phyloP scores from a whole-genome alignment of 1,140 invertebrate genomes.

The Drosophila gunungcola region DNA sequence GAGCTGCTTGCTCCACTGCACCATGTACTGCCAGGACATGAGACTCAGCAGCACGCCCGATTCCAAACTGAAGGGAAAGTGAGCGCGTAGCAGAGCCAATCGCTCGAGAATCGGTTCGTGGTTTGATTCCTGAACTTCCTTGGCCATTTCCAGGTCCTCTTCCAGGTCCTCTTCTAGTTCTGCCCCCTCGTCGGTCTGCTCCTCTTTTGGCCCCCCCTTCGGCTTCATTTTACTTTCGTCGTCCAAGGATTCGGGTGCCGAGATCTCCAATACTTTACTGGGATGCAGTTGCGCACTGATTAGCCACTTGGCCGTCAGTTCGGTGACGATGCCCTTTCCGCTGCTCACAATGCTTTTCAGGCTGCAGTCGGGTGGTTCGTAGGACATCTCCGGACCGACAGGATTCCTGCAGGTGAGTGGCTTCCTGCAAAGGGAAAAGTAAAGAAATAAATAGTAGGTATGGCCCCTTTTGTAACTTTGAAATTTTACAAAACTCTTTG shows the following conservation, averaged over 20 bases:
- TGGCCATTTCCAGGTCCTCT: slow-evolving; percentile 12
- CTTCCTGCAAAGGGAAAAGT: slow-evolving; percentile 32
- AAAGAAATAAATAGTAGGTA: neutral
- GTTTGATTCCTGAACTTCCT: slow-evolving; percentile 55
- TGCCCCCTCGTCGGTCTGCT: neutral
- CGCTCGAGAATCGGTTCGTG: slow-evolving; percentile 86
- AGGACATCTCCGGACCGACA: slow-evolving; percentile 86
- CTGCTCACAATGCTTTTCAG: slow-evolving; percentile 90
- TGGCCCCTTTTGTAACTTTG: too few species aligned
- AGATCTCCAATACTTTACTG: slow-evolving; percentile 75
- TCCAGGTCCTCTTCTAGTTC: slow-evolving; percentile 42
- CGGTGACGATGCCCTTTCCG: slow-evolving; percentile 93
- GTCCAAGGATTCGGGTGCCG: slow-evolving; percentile 39
- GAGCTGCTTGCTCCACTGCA: slow-evolving; percentile 93
- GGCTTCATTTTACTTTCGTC: slow-evolving; percentile 35
- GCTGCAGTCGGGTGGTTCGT: slow-evolving; percentile 88
- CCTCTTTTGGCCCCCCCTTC: slow-evolving; percentile 1
- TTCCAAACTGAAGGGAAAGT: slow-evolving; percentile 94
- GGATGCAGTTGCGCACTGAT: slow-evolving; percentile 89
- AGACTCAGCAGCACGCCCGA: slow-evolving; percentile 92
- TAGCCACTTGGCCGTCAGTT: slow-evolving; percentile 93
- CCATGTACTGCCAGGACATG: slow-evolving; percentile 95
- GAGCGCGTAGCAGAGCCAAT: slow-evolving; percentile 87
- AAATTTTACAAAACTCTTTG: too few species aligned
- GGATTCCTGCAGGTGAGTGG: slow-evolving; percentile 57